Conservation (phyloP, 2,797 vertebrate species). For the Sternarchorhynchus goeldii region DNA sequence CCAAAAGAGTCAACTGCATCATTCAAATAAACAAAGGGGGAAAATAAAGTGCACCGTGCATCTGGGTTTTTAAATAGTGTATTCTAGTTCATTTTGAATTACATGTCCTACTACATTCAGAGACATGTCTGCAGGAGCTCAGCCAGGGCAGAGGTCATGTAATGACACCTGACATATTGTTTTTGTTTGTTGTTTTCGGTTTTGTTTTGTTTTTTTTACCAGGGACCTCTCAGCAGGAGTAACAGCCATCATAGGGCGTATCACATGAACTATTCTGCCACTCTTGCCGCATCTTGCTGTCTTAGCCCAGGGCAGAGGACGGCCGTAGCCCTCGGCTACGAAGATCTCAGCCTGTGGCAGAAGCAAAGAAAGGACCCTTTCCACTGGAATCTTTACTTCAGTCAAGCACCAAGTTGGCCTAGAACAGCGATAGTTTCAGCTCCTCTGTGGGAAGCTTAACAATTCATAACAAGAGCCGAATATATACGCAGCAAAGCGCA, state of each 20-base stretch:
- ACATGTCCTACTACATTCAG: background rate
- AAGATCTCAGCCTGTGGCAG: conserved; percentile 41
- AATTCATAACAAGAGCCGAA: background rate
- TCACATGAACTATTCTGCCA: background rate
- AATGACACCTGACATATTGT: background rate
- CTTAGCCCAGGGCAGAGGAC: conserved; percentile 44
- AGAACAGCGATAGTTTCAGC: background rate
- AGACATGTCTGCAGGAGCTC: background rate
- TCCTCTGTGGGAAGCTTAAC: background rate
- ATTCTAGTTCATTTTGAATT: too few relatives aligned
- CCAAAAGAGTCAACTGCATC: background rate
- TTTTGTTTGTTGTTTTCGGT: too few relatives aligned
- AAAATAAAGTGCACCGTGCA: background rate
- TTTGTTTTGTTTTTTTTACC: background rate
- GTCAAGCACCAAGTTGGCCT: conserved; percentile 29
- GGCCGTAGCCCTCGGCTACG: conserved; percentile 43
- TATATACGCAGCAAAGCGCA: background rate
- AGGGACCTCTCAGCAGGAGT: conserved; percentile 12
- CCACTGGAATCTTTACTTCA: conserved; percentile 34
- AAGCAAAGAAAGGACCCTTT: conserved; percentile 37
- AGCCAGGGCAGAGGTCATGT: background rate
- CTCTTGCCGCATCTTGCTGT: conserved; percentile 13
- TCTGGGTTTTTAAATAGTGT: background rate
- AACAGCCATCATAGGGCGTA: conserved; percentile 4
- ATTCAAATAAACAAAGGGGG: background rate